phyloP scores from a whole-genome alignment of 2,797 vertebrate species.

The Caiman crocodilus region DNA sequence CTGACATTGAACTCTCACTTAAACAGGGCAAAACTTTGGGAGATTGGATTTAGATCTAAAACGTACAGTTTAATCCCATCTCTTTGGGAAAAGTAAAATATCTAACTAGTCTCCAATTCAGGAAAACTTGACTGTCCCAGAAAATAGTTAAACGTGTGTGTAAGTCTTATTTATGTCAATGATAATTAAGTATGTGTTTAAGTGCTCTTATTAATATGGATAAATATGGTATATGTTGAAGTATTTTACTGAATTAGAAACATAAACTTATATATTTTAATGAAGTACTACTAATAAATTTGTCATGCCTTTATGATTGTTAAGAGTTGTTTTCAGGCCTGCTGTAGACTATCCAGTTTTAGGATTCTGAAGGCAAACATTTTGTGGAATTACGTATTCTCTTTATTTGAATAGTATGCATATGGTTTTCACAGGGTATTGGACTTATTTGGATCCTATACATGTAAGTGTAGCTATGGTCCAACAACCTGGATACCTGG shows the following conservation, averaged over 20 bases:
- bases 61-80: neutral
- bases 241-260: neutral
- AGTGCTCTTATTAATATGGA: neutral
- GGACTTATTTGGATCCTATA: neutral
- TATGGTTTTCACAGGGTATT: neutral
- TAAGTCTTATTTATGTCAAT: neutral
- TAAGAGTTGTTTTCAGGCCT: neutral
- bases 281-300: neutral
- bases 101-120: neutral
- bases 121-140: neutral
- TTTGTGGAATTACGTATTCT: neutral
- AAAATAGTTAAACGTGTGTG: neutral
- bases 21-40: neutral
- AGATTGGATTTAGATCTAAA: neutral
- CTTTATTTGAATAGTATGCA: neutral
- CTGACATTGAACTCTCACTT: too few species aligned
- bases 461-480: neutral
- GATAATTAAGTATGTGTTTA: neutral
- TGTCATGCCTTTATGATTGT: neutral
- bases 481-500: neutral
- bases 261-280: neutral
- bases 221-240: neutral
- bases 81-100: neutral
- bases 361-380: neutral
- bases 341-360: too few species aligned